Evolutionary conservation across 2,113 vertebrate species (phyloP).

Genomic region (Clarias magur): DNA sequence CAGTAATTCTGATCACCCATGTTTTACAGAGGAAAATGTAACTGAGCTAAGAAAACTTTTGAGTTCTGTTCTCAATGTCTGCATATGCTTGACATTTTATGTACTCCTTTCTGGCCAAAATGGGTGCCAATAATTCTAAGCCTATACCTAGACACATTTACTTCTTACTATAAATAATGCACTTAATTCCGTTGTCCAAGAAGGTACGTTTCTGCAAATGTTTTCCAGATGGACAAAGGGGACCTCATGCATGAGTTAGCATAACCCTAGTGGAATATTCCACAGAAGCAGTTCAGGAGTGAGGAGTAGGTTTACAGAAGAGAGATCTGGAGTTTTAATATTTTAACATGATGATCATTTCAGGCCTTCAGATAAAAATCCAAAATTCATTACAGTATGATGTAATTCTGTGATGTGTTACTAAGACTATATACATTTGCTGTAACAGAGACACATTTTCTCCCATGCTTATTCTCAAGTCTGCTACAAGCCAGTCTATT

Average conservation of each 20-base stretch:
- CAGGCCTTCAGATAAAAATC: neutral
- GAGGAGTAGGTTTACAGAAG: neutral
- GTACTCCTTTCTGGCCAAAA: neutral
- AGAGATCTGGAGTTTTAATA: neutral
- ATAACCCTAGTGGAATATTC: constrained; percentile 42
- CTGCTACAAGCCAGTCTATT: neutral
- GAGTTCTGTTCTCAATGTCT: neutral
- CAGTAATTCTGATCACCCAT: neutral
- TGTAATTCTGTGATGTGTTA: neutral
- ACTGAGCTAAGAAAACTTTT: constrained; percentile 7
- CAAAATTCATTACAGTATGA: neutral
- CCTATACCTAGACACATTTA: constrained; percentile 18
- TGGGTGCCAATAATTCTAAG: constrained; percentile 16
- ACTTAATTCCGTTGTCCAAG: neutral
- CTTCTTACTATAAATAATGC: constrained; percentile 26
- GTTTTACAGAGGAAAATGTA: neutral
- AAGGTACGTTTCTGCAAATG: constrained; percentile 36
- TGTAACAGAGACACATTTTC: neutral
- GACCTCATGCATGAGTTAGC: constrained; percentile 40
- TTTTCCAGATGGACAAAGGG: constrained; percentile 40
- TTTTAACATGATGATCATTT: neutral
- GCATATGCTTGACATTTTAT: neutral
- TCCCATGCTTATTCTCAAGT: neutral
- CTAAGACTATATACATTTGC: neutral
- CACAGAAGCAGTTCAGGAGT: constrained; percentile 13